Evolutionary conservation across 1,140 invertebrate species (phyloP), one percentile per base, ranked within the genome.

Genomic region (Philaenus spumarius): DNA sequence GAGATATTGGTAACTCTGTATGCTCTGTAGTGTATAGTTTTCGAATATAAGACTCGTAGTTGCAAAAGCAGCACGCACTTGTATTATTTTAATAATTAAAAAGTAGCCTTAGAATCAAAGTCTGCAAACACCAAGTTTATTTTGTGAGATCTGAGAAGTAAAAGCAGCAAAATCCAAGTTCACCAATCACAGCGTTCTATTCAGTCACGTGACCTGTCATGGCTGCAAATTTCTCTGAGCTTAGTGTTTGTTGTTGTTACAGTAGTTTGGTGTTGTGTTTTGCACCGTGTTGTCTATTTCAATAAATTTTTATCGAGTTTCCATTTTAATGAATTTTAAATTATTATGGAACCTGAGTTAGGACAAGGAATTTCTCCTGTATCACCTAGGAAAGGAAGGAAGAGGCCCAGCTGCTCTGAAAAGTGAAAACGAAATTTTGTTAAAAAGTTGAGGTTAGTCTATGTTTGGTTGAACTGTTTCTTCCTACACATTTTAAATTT

Each of bases 81-180:
- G 20, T 17, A 2, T 54, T n/a, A 2, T 54, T 54, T 54, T 15
- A n/a, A 54, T 11, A 54, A n/a, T 37, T 54, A 20, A 54, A 54
- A 54, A 54, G 6, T 39, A 19, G 26, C 51, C 51, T 37, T 54
- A 37, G 6, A 54, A 39, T 7, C 51, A 54, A 54, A 54, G 51
- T 54, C 30, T 54, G 34, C 51, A 54, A 54, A 54, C 15, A 37
- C 34, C 43, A 46, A n/a, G 43, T 46, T 46, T 9, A 46, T 22
- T 22, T 12, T 2, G 19, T 54, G 30, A 54, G 6, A 37, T 54
- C 14, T 37, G 51, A 37, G 26, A 37, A 54, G 51, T 34, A 46
- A n/a, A 46, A 19, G 1, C 43, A 19, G 17, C 43, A 54, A 54
- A 54, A 54, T 54, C 51, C 51, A 54, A 54, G 12, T 54, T 19